Evolutionary conservation across 2,113 vertebrate genomes (phyloP).

Genomic region (Takifugu bimaculatus): DNA sequence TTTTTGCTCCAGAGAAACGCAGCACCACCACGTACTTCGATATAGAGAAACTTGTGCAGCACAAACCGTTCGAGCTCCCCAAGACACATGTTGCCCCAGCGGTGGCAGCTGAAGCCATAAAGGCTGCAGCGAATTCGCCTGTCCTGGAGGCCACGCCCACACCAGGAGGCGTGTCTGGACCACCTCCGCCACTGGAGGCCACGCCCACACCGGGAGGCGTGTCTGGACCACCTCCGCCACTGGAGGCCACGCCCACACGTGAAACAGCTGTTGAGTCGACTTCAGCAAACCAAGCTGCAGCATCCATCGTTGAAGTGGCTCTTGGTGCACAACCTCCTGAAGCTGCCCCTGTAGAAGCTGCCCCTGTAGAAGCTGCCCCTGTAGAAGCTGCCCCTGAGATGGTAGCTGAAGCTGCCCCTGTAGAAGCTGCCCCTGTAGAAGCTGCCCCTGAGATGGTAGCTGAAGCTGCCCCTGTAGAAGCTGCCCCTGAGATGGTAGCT

Average conservation of each 20-base stretch:
- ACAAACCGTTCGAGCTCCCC: constrained; percentile 46
- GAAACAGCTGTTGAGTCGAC: background rate
- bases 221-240: background rate
- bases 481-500: background rate
- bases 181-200: background rate
- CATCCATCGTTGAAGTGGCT: background rate
- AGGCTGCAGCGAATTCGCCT: background rate
- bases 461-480: constrained; percentile 2
- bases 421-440: too few species aligned
- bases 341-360: constrained; percentile 2
- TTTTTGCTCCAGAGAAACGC: constrained; percentile 64
- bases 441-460: background rate
- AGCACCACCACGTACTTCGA: constrained; percentile 68
- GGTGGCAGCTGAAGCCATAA: constrained; percentile 12
- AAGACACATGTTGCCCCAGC: constrained; percentile 32
- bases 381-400: too few species aligned
- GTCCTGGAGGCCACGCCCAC: background rate
- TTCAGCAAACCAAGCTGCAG: background rate
- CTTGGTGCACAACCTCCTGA: background rate
- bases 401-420: background rate
- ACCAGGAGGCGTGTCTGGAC: background rate
- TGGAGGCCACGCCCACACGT: background rate
- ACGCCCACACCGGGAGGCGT: background rate
- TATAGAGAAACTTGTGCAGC: constrained; percentile 71
- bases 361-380: background rate